A percentile compares a stretch with the other conserved stretches of the same genome.
Conservation (phyloP, 1,140 invertebrate species). For the Drosophila takahashii region DNA sequence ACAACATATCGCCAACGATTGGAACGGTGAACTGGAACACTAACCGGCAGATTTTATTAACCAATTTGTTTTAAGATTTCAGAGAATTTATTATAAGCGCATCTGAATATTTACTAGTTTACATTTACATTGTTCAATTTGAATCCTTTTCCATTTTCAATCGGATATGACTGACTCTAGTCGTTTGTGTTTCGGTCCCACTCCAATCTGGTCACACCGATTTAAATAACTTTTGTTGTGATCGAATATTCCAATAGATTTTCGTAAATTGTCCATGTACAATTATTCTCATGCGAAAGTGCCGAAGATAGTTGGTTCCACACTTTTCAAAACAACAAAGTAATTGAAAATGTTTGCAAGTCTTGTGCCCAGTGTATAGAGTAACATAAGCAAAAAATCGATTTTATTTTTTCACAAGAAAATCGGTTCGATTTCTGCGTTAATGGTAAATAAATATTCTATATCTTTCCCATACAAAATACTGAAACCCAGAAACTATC, state of each 20-base stretch:
- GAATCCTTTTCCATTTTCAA: background rate
- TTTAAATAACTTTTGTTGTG: slow-evolving; percentile 32
- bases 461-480: slow-evolving; percentile 23
- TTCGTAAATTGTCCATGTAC: slow-evolving; percentile 44
- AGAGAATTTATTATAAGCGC: background rate
- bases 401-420: slow-evolving; percentile 15
- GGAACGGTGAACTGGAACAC: slow-evolving; percentile 7
- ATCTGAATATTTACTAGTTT: background rate
- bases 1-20: background rate
- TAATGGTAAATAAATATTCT: slow-evolving; percentile 46
- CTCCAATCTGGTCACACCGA: slow-evolving; percentile 14
- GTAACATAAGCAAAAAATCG: slow-evolving; percentile 19
- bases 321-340: slow-evolving; percentile 8
- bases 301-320: slow-evolving; percentile 20
- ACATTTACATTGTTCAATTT: background rate
- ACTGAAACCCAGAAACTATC: background rate
- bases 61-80: background rate
- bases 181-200: background rate
- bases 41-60: background rate
- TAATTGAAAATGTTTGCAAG: slow-evolving; percentile 18
- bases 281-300: slow-evolving; percentile 34
- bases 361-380: slow-evolving; percentile 41
- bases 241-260: slow-evolving; percentile 48
- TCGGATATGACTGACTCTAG: background rate
- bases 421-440: slow-evolving; percentile 6